Evolutionary conservation across 2,888 invertebrate genomes (phyloP), one percentile per base, ranked within the genome.

Genomic region (Sacculina carcini): DNA sequence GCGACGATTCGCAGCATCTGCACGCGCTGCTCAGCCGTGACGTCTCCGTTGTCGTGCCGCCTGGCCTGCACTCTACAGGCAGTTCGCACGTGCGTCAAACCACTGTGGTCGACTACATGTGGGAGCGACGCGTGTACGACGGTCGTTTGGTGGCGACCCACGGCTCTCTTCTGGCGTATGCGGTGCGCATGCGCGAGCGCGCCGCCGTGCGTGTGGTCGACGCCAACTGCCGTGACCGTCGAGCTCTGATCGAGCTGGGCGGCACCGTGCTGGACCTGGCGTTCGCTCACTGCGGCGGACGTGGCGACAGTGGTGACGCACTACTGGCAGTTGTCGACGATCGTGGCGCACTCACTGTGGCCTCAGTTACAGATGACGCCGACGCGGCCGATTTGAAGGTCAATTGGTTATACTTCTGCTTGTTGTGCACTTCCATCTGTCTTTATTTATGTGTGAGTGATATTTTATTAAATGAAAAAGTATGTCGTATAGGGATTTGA

Each of bases 261-360:
- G 87, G 86, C 36, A 73, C 79, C 64, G 80, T 92, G n/a, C 76
- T 83, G 64, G 94, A 94, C 65, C 66, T 94, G 48, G 77, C 87
- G 2, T 94, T 94, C 69, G 85, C 90, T 4, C 79, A 83, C 63
- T 76, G 82, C n/a, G n/a, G n/a, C n/a, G n/a, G n/a, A n/a, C n/a
- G n/a, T n/a, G n/a, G n/a, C n/a, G n/a, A n/a, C 44, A 73, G 75
- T 56, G 72, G 74, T 51, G 77, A 81, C 58, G 75, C 81, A 38
- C 72, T 87, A 53, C 67, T 94, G 38, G 92, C 84, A 0, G 81
- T 80, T 58, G 81, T 90, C 49, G 92, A 94, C 66, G 44, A 44
- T 26, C n/a, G n/a, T n/a, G n/a, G n/a, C n/a, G n/a, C 38, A 24
- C 7, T 50, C 3, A 38, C 54, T 21, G 39, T 39, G 56, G 54